Percentiles rank a stretch among this genome's conserved stretches.
Evolutionary conservation across 2,888 invertebrate genomes (phyloP).

Genomic region (Rhopalosiphum nymphaeae): DNA sequence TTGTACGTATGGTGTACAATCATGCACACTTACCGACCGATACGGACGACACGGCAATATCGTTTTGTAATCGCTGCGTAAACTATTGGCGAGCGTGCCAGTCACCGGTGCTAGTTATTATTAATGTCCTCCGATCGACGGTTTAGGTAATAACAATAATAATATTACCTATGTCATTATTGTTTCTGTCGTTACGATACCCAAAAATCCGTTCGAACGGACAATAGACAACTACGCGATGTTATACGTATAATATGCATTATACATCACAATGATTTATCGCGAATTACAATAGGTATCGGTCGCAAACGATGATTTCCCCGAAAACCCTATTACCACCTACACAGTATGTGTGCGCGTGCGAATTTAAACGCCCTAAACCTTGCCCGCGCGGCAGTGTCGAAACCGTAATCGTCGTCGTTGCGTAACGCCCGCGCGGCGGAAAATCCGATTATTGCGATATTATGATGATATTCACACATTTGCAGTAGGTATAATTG

Average conservation of each 20-base stretch:
- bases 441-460: constrained; percentile 9
- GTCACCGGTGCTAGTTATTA: background rate
- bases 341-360: background rate
- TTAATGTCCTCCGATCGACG: background rate
- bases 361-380: background rate
- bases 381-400: background rate
- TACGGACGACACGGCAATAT: background rate
- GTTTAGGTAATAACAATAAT: background rate
- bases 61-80: background rate
- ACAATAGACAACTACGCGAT: background rate
- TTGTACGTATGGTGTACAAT: too few species aligned
- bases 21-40: too few species aligned
- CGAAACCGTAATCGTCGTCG: background rate
- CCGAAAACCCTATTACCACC: background rate
- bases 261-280: background rate
- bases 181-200: background rate
- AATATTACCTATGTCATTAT: background rate
- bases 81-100: background rate
- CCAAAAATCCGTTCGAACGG: background rate
- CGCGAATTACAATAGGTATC: background rate
- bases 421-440: background rate
- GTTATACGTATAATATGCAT: background rate
- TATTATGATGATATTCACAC: background rate
- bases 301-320: background rate
- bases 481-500: background rate